These are phyloP conservation scores for Hylaeus anthracinus DNA, from an alignment of 1,140 invertebrate genomes.

Conservation along the genomic window DNA sequence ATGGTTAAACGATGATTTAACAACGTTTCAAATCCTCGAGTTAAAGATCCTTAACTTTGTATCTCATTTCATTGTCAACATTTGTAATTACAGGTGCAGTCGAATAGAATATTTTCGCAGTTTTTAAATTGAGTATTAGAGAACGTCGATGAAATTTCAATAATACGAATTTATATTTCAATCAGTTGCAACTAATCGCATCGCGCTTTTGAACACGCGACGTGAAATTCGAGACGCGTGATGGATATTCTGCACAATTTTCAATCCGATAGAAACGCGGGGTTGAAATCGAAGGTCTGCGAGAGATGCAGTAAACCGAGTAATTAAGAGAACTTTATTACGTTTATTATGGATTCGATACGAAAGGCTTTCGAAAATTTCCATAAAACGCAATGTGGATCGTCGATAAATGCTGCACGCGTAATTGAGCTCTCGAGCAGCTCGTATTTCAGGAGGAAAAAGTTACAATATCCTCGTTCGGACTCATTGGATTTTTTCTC, in stretches of 20 bases:
- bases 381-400: neutral
- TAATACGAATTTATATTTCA: too few species aligned
- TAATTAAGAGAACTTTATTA: neutral
- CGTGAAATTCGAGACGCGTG: neutral
- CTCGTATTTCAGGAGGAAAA: neutral
- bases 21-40: too few species aligned
- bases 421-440: neutral
- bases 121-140: too few species aligned
- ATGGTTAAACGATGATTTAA: too few species aligned
- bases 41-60: too few species aligned
- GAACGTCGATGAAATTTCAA: too few species aligned
- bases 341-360: neutral
- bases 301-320: neutral
- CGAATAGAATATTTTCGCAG: too few species aligned
- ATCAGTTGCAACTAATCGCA: neutral
- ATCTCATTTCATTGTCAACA: too few species aligned
- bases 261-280: neutral
- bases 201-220: neutral
- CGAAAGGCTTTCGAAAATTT: neutral
- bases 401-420: neutral
- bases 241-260: neutral
- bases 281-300: neutral
- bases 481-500: neutral
- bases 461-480: neutral
- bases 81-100: too few species aligned